Conservation (phyloP, 2,113 vertebrate species). For the Hippocampus zosterae region DNA sequence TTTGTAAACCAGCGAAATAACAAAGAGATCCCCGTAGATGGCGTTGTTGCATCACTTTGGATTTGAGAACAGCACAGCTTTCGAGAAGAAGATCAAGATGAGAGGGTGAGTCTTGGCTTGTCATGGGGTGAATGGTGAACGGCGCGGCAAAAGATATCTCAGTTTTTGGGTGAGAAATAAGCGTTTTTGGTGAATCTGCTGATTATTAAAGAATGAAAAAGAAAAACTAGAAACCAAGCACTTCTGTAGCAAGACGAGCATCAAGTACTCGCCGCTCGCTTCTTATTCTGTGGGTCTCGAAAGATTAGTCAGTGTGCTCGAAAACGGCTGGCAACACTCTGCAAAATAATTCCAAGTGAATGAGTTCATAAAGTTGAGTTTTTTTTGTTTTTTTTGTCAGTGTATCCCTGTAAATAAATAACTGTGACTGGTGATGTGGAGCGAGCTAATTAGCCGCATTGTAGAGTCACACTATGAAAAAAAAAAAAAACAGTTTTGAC, state of each 20-base stretch:
- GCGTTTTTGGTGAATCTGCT: no score
- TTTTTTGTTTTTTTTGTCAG: no score
- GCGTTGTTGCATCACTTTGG: neutral
- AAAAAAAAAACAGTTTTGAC: neutral
- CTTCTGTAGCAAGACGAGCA: no score
- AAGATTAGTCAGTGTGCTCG: neutral
- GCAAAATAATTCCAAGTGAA: neutral
- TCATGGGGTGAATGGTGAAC: no score
- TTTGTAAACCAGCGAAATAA: no score
- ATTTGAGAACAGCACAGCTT: neutral
- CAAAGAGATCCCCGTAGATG: neutral
- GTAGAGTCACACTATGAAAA: neutral
- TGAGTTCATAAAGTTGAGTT: neutral
- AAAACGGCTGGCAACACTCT: neutral
- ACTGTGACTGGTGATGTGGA: neutral
- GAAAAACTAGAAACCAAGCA: no score
- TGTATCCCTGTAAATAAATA: neutral
- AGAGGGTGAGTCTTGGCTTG: no score
- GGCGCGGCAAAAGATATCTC: no score
- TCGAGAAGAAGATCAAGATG: neutral
- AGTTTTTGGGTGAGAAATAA: no score
- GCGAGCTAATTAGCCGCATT: conserved; percentile 2
- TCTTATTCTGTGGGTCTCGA: neutral
- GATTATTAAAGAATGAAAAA: no score
- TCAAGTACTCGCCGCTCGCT: no score